phyloP scores from a whole-genome alignment of 2,888 invertebrate species.

The Oconnorella tubifera region DNA sequence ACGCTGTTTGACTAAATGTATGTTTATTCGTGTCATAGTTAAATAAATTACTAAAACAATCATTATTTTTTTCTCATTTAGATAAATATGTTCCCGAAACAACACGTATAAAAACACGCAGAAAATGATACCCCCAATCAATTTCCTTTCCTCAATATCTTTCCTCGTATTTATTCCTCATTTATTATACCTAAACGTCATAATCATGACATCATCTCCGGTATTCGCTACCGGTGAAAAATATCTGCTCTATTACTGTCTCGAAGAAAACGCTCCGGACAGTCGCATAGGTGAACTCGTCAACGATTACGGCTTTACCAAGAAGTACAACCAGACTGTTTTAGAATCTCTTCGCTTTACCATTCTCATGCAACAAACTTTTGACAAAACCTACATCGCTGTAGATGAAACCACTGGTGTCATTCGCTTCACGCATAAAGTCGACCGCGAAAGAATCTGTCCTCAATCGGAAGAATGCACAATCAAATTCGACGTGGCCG shows the following conservation, averaged over 20 bases:
- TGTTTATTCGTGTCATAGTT: no score
- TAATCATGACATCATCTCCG: no score
- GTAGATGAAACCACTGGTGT: constrained; percentile 29
- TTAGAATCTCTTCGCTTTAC: constrained; percentile 26
- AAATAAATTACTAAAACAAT: no score
- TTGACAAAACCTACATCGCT: constrained; percentile 22
- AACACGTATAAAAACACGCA: no score
- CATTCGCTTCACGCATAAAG: constrained; percentile 18
- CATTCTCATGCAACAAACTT: constrained; percentile 24
- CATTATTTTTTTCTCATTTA: no score
- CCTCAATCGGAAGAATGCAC: constrained; percentile 22
- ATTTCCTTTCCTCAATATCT: no score
- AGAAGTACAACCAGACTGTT: constrained; percentile 12
- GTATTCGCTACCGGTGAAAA: no score
- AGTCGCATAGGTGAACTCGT: constrained; percentile 41
- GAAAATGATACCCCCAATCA: no score
- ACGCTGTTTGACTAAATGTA: no score
- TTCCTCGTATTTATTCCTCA: no score
- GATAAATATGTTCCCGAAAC: no score
- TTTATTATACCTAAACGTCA: no score
- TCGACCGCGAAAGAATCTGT: constrained; percentile 34
- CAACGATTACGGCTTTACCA: constrained; percentile 50
- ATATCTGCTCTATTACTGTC: constrained; percentile 3
- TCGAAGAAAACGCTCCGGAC: constrained; percentile 42
- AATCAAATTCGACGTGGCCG: constrained; percentile 29